These are phyloP conservation scores for Perizoma affinitatum DNA, from an alignment of 2,888 invertebrate species.

Conservation along the genomic window DNA sequence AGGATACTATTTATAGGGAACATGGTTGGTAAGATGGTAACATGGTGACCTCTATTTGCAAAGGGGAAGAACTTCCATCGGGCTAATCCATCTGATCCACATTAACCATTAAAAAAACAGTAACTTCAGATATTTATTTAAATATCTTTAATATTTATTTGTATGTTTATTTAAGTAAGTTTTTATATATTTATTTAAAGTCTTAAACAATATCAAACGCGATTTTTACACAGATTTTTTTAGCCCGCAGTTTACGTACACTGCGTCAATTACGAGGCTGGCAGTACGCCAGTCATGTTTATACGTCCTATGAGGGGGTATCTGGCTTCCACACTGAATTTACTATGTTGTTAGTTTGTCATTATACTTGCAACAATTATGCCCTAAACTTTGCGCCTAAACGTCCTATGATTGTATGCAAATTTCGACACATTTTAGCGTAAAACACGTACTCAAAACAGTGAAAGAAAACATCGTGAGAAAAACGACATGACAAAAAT, in stretches of 20 bases:
- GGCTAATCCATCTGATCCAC: too few relatives aligned
- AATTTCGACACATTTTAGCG: slow-evolving; percentile 1
- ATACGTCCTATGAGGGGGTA: slow-evolving; percentile 36
- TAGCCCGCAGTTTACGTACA: neutral
- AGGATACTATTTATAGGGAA: neutral
- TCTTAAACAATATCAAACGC: too few relatives aligned
- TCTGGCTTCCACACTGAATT: slow-evolving; percentile 41
- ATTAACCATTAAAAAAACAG: too few relatives aligned
- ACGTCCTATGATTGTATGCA: slow-evolving; percentile 15
- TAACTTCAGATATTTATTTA: too few relatives aligned
- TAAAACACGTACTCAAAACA: neutral
- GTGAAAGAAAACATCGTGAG: neutral
- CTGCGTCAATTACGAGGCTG: slow-evolving; percentile 36
- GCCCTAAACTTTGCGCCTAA: slow-evolving; percentile 28
- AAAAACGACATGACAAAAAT: too few relatives aligned
- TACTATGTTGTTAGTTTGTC: slow-evolving; percentile 43
- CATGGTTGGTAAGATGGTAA: neutral
- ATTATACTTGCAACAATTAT: slow-evolving; percentile 38
- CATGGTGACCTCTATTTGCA: too few relatives aligned
- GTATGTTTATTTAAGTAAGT: too few relatives aligned
- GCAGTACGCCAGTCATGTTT: slow-evolving; percentile 45
- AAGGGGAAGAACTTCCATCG: too few relatives aligned
- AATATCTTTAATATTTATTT: too few relatives aligned
- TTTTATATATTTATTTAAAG: too few relatives aligned
- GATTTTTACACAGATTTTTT: too few relatives aligned